These are phyloP conservation scores for Mythimna impura DNA, from an alignment of 2,888 invertebrate genomes.

Conservation along the genomic window DNA sequence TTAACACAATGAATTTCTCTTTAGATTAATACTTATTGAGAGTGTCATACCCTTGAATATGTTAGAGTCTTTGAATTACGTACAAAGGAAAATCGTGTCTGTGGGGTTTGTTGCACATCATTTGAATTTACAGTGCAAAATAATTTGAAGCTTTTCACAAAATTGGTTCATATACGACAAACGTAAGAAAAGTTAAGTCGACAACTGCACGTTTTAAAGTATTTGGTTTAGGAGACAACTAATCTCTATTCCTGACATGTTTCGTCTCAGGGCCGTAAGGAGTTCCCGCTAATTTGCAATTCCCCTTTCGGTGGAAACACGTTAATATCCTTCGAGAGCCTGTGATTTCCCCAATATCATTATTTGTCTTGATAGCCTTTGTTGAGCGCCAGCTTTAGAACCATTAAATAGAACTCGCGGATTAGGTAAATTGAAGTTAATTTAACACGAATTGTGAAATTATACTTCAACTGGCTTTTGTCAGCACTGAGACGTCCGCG, in stretches of 20 bases:
- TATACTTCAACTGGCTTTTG: not conserved
- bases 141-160: constrained; percentile 6
- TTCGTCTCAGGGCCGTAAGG: constrained; percentile 63
- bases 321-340: constrained; percentile 77
- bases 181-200: constrained; percentile 1
- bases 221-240: constrained; percentile 57
- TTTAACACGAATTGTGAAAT: not conserved
- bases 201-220: constrained; percentile 29
- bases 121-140: constrained; percentile 23
- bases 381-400: constrained; percentile 61
- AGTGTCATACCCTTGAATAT: constrained; percentile 14
- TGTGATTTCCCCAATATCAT: constrained; percentile 76
- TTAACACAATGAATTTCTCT: constrained; percentile 59
- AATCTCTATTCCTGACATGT: constrained; percentile 71
- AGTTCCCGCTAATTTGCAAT: constrained; percentile 76
- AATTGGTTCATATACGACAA: constrained; percentile 7
- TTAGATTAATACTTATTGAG: constrained; percentile 42
- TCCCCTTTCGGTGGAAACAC: constrained; percentile 74
- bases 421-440: not conserved
- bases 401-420: constrained; percentile 28
- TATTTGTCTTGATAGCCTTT: constrained; percentile 76
- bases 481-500: not conserved
- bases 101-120: constrained; percentile 20
- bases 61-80: constrained; percentile 5
- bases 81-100: constrained; percentile 19